Evolutionary conservation across 1,140 invertebrate genomes (phyloP), one percentile per base, ranked within the genome.

Genomic region (Charaxes varanes): DNA sequence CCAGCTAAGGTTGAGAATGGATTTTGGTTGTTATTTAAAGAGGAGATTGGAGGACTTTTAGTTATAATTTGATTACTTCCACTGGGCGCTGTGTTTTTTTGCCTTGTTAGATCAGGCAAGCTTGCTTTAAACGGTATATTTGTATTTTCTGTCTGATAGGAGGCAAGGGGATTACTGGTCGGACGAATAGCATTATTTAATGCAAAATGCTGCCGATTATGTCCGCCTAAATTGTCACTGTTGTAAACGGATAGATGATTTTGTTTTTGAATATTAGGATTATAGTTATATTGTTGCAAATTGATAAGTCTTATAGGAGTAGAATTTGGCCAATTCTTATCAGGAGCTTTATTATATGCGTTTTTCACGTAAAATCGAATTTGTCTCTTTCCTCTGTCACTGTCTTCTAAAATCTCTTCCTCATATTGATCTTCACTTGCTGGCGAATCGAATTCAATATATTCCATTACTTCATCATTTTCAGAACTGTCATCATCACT

Each of bases 1-100:
- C 86, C 87, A 53, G 84, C 71, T 21, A 86, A 74, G 8, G 86
- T 62, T 3, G 74, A 40, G 58, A 80, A 86, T 6, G 80, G 79
- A 18, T 78, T 77, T 46, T 83, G 76, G 53, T 68, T 73, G 23
- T 62, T 70, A 24, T 62, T 61, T 8, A 85, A 60, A 2, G 76
- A 69, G 4, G 84, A 85, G 52, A 85, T 85, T 3, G 82, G 84
- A n/a, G 84, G 84, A 53, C 79, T 72, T 74, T 85, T 85, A 30
- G 84, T 85, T 24, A 85, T 84, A 15, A 82, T 66, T 55, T 77
- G 71, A 14, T 64, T 67, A n/a, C 58, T 43, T 21, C 43, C 36
- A 60, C 66, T 72, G 27, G 44, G 33, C 16, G 62, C 51, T 37
- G 49, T 58, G 30, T 64, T 42, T 35, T 60, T 72, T 37, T 59